Evolutionary conservation across 2,888 invertebrate species (phyloP).

Genomic region (Neocrepidodera transversa): DNA sequence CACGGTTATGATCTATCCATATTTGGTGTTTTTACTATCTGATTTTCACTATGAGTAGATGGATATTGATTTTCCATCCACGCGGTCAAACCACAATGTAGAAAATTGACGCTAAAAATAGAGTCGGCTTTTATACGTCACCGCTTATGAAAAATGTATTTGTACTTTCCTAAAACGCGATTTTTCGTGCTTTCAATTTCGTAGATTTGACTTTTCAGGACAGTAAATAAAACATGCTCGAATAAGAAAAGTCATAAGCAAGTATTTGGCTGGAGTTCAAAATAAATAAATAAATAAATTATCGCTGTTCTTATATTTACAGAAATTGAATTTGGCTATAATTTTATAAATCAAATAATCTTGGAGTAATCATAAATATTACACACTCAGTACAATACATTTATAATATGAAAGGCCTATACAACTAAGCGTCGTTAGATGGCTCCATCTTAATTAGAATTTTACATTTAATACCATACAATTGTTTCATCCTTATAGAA

Average conservation of each 20-base stretch:
- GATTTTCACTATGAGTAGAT: not conserved
- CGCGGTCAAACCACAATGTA: not conserved
- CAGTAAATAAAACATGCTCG: not conserved
- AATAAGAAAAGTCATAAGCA: not conserved
- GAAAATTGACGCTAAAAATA: not conserved
- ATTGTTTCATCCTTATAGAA: no score
- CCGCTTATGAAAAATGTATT: slow-evolving; percentile 11
- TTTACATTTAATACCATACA: no score
- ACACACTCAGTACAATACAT: no score
- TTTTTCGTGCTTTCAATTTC: slow-evolving; percentile 8
- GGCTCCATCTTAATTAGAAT: no score
- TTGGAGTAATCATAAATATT: no score
- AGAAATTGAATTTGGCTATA: no score
- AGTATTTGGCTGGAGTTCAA: not conserved
- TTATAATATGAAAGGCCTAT: no score
- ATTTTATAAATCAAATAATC: no score
- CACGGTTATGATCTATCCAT: not conserved
- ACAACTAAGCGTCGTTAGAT: no score
- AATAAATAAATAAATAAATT: no score
- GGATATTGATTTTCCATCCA: not conserved
- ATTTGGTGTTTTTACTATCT: not conserved
- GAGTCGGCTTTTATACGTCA: slow-evolving; percentile 3
- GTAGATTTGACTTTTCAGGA: not conserved
- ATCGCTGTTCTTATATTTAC: no score
- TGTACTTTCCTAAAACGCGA: slow-evolving; percentile 1